A percentile compares a stretch with the other conserved stretches of the same genome.
Evolutionary conservation across 2,797 vertebrate species (phyloP).

Genomic region (Carapus acus): DNA sequence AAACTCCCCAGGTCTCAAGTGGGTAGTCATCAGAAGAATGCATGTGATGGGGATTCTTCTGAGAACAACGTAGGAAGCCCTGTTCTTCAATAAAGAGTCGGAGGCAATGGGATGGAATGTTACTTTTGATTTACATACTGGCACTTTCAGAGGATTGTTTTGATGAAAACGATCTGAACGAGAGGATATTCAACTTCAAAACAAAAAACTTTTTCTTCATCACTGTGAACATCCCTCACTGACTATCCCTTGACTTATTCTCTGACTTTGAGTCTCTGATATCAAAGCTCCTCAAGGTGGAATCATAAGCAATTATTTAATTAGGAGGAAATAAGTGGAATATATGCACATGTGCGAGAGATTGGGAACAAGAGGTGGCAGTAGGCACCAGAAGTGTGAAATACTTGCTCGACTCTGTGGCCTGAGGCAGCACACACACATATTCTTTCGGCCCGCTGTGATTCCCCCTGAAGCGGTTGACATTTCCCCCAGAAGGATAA

Average conservation of each 20-base stretch:
- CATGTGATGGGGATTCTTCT: conserved; percentile 42
- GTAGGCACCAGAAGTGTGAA: conserved; percentile 35
- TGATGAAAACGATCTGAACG: no score
- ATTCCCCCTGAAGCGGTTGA: conserved; percentile 85
- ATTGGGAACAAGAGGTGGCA: conserved; percentile 10
- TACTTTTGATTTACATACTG: no score
- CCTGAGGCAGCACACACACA: conserved; percentile 44
- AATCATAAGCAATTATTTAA: conserved; percentile 23
- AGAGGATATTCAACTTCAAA: no score
- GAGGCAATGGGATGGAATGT: conserved; percentile 3
- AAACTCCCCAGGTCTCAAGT: conserved; percentile 64
- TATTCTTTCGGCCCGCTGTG: conserved; percentile 46
- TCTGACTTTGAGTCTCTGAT: conserved; percentile 7
- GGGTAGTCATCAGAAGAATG: conserved; percentile 62
- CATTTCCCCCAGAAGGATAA: conserved; percentile 94
- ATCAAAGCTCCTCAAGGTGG: conserved; percentile 22
- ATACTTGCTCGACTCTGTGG: conserved; percentile 44
- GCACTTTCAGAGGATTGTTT: no score
- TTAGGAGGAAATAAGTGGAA: conserved; percentile 13
- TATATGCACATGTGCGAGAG: conserved; percentile 9
- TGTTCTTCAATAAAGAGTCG: conserved; percentile 37
- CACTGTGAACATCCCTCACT: background rate
- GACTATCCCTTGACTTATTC: conserved; percentile 4
- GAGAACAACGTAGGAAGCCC: conserved; percentile 50
- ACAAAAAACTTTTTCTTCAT: background rate